These are phyloP conservation scores for Matsumyia berberina DNA, from an alignment of 2,888 invertebrate genomes.

Conservation along the genomic window DNA sequence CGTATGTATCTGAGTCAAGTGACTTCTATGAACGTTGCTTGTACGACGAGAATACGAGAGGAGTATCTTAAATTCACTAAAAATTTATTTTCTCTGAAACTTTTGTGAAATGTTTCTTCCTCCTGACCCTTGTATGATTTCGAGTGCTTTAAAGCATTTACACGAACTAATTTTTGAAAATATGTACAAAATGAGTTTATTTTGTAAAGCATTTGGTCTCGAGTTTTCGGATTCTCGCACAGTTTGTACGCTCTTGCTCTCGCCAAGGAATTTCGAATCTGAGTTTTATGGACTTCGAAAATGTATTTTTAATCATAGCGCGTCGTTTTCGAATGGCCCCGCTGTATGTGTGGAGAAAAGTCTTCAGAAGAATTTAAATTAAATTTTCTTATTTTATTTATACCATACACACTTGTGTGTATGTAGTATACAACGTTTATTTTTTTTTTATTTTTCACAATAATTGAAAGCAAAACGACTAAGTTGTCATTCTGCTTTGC, in stretches of 20 bases:
- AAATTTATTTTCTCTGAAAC: constrained; percentile 32
- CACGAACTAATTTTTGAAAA: constrained; percentile 28
- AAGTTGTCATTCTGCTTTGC: too few relatives aligned
- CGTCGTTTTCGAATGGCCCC: not conserved
- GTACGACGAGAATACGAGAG: constrained; percentile 31
- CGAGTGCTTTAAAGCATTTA: constrained; percentile 54
- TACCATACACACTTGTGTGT: not conserved
- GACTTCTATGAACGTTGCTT: constrained; percentile 35
- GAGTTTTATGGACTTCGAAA: constrained; percentile 50
- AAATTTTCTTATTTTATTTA: not conserved
- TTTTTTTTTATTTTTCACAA: not conserved
- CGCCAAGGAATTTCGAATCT: constrained; percentile 46
- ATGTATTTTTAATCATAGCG: constrained; percentile 59
- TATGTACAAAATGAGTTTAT: constrained; percentile 1
- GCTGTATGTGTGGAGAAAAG: constrained; percentile 21
- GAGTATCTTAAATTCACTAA: constrained; percentile 57
- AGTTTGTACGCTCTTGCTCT: constrained; percentile 30
- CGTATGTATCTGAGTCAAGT: constrained; percentile 31
- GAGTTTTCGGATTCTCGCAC: constrained; percentile 11
- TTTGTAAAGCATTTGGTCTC: not conserved
- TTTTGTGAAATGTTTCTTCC: constrained; percentile 11
- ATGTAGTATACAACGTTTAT: constrained; percentile 13
- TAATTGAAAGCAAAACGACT: constrained; percentile 9
- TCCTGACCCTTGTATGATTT: constrained; percentile 28
- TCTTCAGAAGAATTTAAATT: constrained; percentile 20